Conservation (phyloP, 2,113 vertebrate species). For the Notarius quadriscutis region DNA sequence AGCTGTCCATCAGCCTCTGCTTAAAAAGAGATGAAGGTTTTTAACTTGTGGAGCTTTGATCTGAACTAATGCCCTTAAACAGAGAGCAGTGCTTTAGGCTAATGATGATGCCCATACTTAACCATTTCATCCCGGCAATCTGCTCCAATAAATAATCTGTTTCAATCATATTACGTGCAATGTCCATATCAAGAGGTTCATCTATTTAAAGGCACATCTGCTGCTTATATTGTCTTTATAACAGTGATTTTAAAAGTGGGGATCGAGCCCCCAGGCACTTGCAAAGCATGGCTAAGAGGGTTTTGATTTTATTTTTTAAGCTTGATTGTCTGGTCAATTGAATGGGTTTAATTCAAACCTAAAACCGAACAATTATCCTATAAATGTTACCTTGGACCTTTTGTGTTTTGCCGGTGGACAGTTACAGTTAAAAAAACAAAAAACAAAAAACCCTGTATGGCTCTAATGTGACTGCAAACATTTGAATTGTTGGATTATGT, state of each 20-base stretch:
- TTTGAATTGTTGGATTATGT: not conserved
- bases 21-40: conserved; percentile 49
- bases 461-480: not conserved
- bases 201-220: not conserved
- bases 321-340: not conserved
- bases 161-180: conserved; percentile 18
- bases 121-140: conserved; percentile 32
- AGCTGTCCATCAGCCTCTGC: conserved; percentile 38
- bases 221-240: conserved; percentile 7
- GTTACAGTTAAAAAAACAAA: not conserved
- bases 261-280: not conserved
- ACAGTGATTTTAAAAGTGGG: not conserved
- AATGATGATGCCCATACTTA: conserved; percentile 48
- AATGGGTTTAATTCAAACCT: not conserved
- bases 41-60: conserved; percentile 55
- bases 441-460: not conserved
- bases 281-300: not conserved
- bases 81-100: conserved; percentile 33
- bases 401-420: not conserved
- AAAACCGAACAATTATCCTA: not conserved
- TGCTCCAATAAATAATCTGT: conserved; percentile 13
- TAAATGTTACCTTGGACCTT: not conserved
- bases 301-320: not conserved
- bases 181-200: conserved; percentile 10
- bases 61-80: conserved; percentile 52